Base-by-base conservation (phyloP, 2,113 vertebrate genomes). In the Dendropsophus ebraccatus region DNA sequence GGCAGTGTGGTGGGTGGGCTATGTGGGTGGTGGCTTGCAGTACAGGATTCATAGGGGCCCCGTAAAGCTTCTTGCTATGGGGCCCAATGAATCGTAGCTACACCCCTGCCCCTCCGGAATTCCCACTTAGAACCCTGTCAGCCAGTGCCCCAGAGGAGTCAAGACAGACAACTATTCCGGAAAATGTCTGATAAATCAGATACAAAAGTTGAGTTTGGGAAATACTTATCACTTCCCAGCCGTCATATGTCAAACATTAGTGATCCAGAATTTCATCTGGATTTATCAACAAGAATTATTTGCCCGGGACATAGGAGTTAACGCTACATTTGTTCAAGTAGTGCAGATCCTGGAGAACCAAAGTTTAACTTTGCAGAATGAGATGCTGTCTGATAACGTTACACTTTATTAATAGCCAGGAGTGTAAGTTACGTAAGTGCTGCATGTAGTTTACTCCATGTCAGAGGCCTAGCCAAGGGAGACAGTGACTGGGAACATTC, bases 351-450 rank as follows among this genome's bases (percentile, higher is more conserved):
- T 54, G 4, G 17, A 60, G 70, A 49, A 58, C 50, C 82, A 25
- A 73, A 45, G 82, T 60, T 75, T 60, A 58, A 84, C 72, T 76
- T 41, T 84, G 72, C 82, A 84, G 72, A 76, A 84, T 11, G 72
- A 84, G 83, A 84, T 84, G 72, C 72, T 35, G 54, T n/a, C 25
- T 30, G 83, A 76, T 84, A 84, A 35, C 5, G 73, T 84, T 76
- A 76, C 83, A 28, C n/a, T 62, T 84, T 84, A 84, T 84, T 84
- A 76, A 84, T 84, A 84, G 82, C 72, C 9, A 11, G 2, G 37
- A 37, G 23, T 10, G 49, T 25, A 58, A 75, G 73, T 65, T 76
- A 60, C 60, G 41, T 28, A 76, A 77, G 73, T 50, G 28, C 54
- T 60, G 14, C 25, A 1, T 45, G 54, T 17, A 32, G 83, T 65